Percentiles rank a stretch among this genome's conserved stretches.
These are phyloP conservation scores for Siniperca undulata DNA, from an alignment of 2,797 vertebrate genomes.

Conservation along the genomic window DNA sequence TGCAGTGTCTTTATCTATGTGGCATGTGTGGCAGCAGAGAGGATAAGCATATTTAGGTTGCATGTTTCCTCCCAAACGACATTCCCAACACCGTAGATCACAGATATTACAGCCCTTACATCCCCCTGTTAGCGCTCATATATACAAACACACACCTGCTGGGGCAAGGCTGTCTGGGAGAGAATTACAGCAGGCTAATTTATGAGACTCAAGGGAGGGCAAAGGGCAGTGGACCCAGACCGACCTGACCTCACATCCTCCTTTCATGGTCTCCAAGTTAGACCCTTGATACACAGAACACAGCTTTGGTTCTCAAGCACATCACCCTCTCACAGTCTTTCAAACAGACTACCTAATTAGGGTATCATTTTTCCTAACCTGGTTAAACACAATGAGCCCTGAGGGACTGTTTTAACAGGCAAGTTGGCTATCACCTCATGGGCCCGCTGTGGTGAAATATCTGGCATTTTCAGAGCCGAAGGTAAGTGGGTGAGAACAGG, in stretches of 20 bases:
- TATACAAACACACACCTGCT: conserved; percentile 91
- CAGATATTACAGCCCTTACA: conserved; percentile 82
- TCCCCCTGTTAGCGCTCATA: conserved; percentile 78
- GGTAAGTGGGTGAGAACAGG: conserved; percentile 56
- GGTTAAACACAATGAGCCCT: conserved; percentile 51
- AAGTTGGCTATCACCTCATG: conserved; percentile 7
- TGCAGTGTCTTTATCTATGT: conserved; percentile 73
- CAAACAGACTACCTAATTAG: conserved; percentile 50
- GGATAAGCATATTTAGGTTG: conserved; percentile 86
- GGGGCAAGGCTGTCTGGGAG: conserved; percentile 82
- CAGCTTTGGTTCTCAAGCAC: conserved; percentile 42
- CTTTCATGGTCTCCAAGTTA: conserved; percentile 72
- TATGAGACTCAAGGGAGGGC: conserved; percentile 85
- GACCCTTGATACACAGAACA: conserved; percentile 54
- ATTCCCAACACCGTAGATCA: conserved; percentile 87
- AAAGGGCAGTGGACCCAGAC: conserved; percentile 84
- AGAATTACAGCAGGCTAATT: conserved; percentile 87
- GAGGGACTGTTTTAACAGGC: conserved; percentile 31
- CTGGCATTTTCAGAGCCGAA: conserved; percentile 39
- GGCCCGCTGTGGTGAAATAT: conserved; percentile 33
- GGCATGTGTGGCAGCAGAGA: conserved; percentile 68
- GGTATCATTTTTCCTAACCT: conserved; percentile 43
- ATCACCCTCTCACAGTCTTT: conserved; percentile 48
- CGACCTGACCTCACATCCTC: conserved; percentile 83
- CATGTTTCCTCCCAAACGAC: conserved; percentile 82